A percentile compares a stretch with the other conserved stretches of the same genome.
Conservation (phyloP, 2,888 invertebrate genomes). For the Papilio protenor region DNA sequence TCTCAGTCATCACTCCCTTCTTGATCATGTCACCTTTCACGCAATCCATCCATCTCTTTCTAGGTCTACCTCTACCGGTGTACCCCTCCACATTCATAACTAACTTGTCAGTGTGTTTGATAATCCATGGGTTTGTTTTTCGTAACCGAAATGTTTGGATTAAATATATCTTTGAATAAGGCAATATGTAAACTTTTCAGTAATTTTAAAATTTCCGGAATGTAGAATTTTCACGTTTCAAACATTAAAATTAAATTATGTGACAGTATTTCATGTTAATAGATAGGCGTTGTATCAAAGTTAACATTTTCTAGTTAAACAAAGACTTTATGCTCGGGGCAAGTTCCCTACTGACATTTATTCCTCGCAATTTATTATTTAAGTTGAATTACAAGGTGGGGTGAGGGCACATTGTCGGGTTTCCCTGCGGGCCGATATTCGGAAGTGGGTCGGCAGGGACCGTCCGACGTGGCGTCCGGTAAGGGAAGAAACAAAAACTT, state of each 20-base stretch:
- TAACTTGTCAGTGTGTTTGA: too few relatives aligned
- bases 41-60: too few relatives aligned
- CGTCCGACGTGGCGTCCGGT: background rate
- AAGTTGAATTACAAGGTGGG: constrained; percentile 1
- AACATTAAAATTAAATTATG: background rate
- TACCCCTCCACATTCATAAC: too few relatives aligned
- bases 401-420: constrained; percentile 27
- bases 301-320: constrained; percentile 7
- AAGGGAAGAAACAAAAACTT: constrained; percentile 5
- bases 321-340: background rate
- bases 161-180: too few relatives aligned
- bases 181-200: too few relatives aligned
- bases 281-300: background rate
- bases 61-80: too few relatives aligned
- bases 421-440: constrained; percentile 14
- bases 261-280: background rate
- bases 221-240: too few relatives aligned
- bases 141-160: too few relatives aligned
- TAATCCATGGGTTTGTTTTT: too few relatives aligned
- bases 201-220: too few relatives aligned
- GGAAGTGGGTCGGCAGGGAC: constrained; percentile 20
- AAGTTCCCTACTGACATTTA: constrained; percentile 21
- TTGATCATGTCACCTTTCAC: too few relatives aligned
- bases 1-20: too few relatives aligned
- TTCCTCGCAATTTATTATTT: constrained; percentile 31